Percentiles rank a stretch among this genome's conserved stretches.
Conservation (phyloP, 2,888 invertebrate species). For the Drosophila aldrichi region DNA sequence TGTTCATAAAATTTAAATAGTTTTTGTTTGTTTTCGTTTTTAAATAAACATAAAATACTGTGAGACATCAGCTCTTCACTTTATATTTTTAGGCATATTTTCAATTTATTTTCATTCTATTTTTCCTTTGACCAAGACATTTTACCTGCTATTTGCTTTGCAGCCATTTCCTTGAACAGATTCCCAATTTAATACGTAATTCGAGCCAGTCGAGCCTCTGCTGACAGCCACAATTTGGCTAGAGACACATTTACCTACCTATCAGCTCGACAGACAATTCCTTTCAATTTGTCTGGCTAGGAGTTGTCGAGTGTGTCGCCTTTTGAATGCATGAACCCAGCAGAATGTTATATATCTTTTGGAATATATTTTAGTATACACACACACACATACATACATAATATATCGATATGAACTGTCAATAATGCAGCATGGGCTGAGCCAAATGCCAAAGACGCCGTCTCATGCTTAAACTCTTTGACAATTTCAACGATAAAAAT, state of each 20-base stretch:
- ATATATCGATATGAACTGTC: conserved; percentile 69
- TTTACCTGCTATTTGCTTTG: neutral
- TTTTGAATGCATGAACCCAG: conserved; percentile 19
- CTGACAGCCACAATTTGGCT: conserved; percentile 57
- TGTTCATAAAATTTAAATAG: neutral
- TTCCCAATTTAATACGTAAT: conserved; percentile 33
- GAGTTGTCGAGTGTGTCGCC: conserved; percentile 43
- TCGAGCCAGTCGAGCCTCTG: conserved; percentile 16
- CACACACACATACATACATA: neutral
- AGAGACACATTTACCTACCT: conserved; percentile 23
- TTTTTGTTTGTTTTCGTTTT: neutral
- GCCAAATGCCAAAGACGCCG: conserved; percentile 34
- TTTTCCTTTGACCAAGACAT: neutral
- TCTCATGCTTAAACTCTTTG: conserved; percentile 71
- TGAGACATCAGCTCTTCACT: neutral
- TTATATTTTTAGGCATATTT: conserved; percentile 18
- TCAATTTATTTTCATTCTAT: conserved; percentile 13
- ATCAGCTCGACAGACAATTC: conserved; percentile 44
- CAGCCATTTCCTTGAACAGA: conserved; percentile 31
- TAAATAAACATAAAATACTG: neutral
- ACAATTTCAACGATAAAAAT: conserved; percentile 78
- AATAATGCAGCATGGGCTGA: conserved; percentile 60
- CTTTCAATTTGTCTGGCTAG: conserved; percentile 41
- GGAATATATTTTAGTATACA: conserved; percentile 15
- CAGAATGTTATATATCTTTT: conserved; percentile 12